phyloP scores from a whole-genome alignment of 1,140 invertebrate genomes.

The Schlechtendalia chinensis region DNA sequence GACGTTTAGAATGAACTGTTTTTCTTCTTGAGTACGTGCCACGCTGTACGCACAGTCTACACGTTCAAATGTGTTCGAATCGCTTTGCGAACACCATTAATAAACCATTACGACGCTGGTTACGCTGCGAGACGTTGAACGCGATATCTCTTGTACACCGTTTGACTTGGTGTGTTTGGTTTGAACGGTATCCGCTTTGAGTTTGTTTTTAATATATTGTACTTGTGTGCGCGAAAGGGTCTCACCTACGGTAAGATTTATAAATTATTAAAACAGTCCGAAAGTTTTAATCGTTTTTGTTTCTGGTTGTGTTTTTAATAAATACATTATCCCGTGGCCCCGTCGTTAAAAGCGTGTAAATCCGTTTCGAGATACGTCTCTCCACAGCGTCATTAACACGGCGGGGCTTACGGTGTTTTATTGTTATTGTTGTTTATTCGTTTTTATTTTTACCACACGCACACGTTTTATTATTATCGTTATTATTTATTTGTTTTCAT shows the following conservation, averaged over 20 bases:
- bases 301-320: constrained; percentile 11
- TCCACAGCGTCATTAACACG: not conserved
- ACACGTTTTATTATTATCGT: no score
- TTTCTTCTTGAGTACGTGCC: not conserved
- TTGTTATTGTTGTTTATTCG: not conserved
- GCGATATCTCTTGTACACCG: constrained; percentile 1
- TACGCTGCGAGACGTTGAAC: not conserved
- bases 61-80: not conserved
- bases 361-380: not conserved
- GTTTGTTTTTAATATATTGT: not conserved
- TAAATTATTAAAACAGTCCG: constrained; percentile 20
- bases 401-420: not conserved
- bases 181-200: constrained; percentile 16
- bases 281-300: constrained; percentile 34
- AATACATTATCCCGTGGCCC: not conserved
- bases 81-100: constrained; percentile 24
- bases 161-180: constrained; percentile 19
- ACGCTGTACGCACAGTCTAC: no score
- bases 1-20: not conserved
- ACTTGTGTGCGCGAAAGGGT: not conserved
- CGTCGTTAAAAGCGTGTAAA: not conserved
- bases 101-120: constrained; percentile 17
- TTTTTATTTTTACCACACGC: not conserved
- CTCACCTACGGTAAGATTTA: constrained; percentile 9
- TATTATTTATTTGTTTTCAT: not conserved